phyloP scores from a whole-genome alignment of 2,888 invertebrate genomes.

The Philopedon plagiatum region DNA sequence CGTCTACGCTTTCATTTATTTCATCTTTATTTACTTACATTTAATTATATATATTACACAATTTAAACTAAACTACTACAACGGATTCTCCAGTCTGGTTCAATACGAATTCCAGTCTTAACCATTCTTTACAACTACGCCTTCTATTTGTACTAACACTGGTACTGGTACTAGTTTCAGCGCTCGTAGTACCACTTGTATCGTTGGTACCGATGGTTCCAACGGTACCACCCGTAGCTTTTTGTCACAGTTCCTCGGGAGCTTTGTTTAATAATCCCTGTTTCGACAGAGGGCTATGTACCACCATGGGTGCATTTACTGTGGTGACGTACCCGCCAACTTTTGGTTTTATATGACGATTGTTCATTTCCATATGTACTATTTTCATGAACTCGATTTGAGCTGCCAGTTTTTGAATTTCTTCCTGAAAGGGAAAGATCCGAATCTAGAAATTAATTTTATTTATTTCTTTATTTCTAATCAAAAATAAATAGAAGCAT shows the following conservation, averaged over 20 bases:
- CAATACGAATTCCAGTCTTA: constrained; percentile 49
- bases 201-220: constrained; percentile 14
- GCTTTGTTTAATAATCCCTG: constrained; percentile 57
- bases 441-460: too few relatives aligned
- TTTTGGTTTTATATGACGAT: constrained; percentile 88
- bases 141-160: constrained; percentile 34
- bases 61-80: constrained; percentile 36
- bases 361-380: constrained; percentile 94
- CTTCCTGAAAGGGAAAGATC: constrained; percentile 75
- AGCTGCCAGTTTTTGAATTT: constrained; percentile 90
- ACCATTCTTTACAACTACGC: constrained; percentile 50
- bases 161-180: constrained; percentile 14
- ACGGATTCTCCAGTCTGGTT: constrained; percentile 50
- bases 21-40: not conserved
- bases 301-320: constrained; percentile 68
- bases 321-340: constrained; percentile 86
- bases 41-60: not conserved
- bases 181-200: not conserved
- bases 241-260: constrained; percentile 50
- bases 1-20: too few relatives aligned
- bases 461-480: too few relatives aligned
- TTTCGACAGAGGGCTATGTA: constrained; percentile 65
- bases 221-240: constrained; percentile 14
- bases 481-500: too few relatives aligned
- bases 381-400: constrained; percentile 96